phyloP scores from a whole-genome alignment of 2,888 invertebrate genomes.

The Scaptomyza flava region DNA sequence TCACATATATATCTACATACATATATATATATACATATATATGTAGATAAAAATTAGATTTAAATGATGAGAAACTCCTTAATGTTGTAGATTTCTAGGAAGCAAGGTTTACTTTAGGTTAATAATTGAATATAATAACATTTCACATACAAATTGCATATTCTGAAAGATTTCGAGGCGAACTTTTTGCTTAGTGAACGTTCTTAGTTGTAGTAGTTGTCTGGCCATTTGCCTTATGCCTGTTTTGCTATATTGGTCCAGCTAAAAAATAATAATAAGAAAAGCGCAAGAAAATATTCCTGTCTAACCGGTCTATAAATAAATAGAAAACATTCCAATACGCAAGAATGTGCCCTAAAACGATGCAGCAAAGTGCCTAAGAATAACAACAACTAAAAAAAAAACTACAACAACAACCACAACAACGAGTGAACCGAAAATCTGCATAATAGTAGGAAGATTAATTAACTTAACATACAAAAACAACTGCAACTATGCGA shows the following conservation, averaged over 20 bases:
- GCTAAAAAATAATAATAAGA: constrained; percentile 19
- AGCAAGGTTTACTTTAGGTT: too few relatives aligned
- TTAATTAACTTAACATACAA: constrained; percentile 63
- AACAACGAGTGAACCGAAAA: constrained; percentile 63
- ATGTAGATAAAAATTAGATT: background rate
- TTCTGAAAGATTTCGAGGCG: background rate
- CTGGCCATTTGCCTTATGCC: constrained; percentile 34
- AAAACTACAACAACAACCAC: constrained; percentile 6
- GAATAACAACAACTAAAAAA: constrained; percentile 19
- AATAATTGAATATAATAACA: too few relatives aligned
- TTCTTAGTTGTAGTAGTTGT: constrained; percentile 11
- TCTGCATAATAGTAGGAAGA: constrained; percentile 72
- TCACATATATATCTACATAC: background rate
- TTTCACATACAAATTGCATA: too few relatives aligned
- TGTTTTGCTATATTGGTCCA: constrained; percentile 46
- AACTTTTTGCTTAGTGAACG: constrained; percentile 11
- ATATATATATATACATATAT: background rate
- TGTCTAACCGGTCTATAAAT: constrained; percentile 68
- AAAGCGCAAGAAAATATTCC: constrained; percentile 49
- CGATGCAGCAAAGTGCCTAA: constrained; percentile 70
- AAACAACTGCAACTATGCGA: constrained; percentile 51
- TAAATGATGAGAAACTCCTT: background rate
- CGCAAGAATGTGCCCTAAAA: constrained; percentile 81
- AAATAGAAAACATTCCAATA: constrained; percentile 73
- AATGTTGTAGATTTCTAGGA: background rate